Base-by-base conservation (phyloP, 2,888 invertebrate species). In the Ethmia dodecea region DNA sequence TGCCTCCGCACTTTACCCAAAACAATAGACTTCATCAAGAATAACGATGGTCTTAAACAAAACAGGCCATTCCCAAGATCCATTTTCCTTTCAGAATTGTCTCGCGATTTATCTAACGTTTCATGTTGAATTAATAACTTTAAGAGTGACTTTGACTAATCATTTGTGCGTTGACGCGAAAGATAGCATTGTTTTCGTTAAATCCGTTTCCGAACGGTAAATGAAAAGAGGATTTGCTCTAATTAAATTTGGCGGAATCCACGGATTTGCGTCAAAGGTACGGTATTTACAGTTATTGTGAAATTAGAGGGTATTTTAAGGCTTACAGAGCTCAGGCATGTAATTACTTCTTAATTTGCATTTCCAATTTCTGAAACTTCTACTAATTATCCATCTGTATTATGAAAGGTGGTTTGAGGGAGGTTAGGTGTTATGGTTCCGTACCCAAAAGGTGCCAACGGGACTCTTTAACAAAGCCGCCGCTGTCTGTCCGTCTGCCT, bases 1-100 rank as follows among this genome's bases (percentile, higher is more conserved):
- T 63, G 62, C 51, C 64, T 60, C 51, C 68, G 59, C 66, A 67
- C 68, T 75, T 67, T 55, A 42, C 49, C 20, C 33, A 45, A 65
- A 70, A 83, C 83, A 84, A 84, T 78, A 64, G 80, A 62, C 63
- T 71, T 73, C 72, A 76, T 79, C 76, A 76, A 67, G 74, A 74
- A 69, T 75, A 78, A 78, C 73, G 74, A 74, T 65, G 73, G 69
- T 59, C 64, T 78, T 64, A 76, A 76, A 80, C 76, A 77, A 83
- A 80, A 79, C 71, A 80, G 66, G 61, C 69, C 68, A 70, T 75
- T 73, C 71, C 58, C 52, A 55, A 55, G 54, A 56, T 60, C 51
- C 58, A 49, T 53, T 60, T 49, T 49, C 45, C 41, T 35, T 33
- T 31, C 41, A 20, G 49, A 49, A 67, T 65, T 65, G 62, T 59